Percentiles rank a stretch among this genome's conserved stretches.
phyloP scores from a whole-genome alignment of 2,797 vertebrate species.

The Helostoma temminkii region DNA sequence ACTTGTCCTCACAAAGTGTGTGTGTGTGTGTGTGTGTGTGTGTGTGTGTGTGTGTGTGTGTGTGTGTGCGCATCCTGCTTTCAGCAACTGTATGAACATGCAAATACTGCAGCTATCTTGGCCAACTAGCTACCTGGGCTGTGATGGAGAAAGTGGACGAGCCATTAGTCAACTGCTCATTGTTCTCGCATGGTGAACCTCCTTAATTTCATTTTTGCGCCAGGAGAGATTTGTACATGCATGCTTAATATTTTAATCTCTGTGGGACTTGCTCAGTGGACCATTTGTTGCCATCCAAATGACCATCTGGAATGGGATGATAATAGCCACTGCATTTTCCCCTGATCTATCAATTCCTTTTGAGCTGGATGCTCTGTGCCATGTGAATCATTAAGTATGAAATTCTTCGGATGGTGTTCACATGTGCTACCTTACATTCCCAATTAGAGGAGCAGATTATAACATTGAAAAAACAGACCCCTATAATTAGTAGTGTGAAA shows the following conservation, averaged over 20 bases:
- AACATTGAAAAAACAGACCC: slow-evolving; percentile 56
- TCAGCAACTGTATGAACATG: slow-evolving; percentile 70
- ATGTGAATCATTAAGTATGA: slow-evolving; percentile 45
- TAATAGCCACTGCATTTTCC: slow-evolving; percentile 71
- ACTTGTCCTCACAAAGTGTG: slow-evolving; percentile 35
- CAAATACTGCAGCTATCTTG: slow-evolving; percentile 54
- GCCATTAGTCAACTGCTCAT: slow-evolving; percentile 82
- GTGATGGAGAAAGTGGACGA: slow-evolving; percentile 76
- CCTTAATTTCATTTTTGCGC: slow-evolving; percentile 84
- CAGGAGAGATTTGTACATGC: slow-evolving; percentile 84
- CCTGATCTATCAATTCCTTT: slow-evolving; percentile 79
- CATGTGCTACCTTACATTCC: slow-evolving; percentile 26
- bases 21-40: slow-evolving; percentile 35
- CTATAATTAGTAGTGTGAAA: slow-evolving; percentile 62
- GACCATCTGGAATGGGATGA: slow-evolving; percentile 85
- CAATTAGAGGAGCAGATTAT: slow-evolving; percentile 44
- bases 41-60: slow-evolving; percentile 39
- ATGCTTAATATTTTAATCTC: slow-evolving; percentile 85
- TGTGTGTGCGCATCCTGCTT: slow-evolving; percentile 32
- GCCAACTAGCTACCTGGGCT: slow-evolving; percentile 74
- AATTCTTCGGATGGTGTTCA: slow-evolving; percentile 37
- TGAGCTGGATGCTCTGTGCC: slow-evolving; percentile 54
- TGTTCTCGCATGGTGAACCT: slow-evolving; percentile 80
- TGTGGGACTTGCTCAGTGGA: slow-evolving; percentile 75
- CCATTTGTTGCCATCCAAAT: slow-evolving; percentile 83